Evolutionary conservation across 2,888 invertebrate species (phyloP).

Genomic region (Lingula anatina): DNA sequence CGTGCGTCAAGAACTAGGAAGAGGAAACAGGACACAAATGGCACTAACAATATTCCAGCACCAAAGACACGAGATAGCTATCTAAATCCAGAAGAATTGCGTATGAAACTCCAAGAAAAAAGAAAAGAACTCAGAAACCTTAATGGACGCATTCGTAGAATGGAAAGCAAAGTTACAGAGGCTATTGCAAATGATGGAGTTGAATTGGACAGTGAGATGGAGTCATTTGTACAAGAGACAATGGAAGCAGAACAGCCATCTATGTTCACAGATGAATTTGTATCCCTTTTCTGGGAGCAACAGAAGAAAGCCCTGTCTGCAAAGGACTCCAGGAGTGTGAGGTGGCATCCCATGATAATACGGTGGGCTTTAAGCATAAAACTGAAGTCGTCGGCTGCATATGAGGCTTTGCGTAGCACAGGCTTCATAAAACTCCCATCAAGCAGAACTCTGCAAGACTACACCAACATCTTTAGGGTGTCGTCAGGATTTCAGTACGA

Average conservation of each 20-base stretch:
- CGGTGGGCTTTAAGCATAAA: not conserved
- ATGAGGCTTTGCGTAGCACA: not conserved
- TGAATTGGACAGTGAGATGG: not conserved
- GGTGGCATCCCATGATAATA: not conserved
- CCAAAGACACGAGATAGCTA: too few relatives aligned
- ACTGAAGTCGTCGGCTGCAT: not conserved
- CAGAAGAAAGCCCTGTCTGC: not conserved
- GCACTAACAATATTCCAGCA: too few relatives aligned
- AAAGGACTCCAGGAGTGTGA: not conserved
- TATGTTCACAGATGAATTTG: too few relatives aligned
- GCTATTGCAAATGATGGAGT: not conserved
- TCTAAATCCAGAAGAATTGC: too few relatives aligned
- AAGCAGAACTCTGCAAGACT: not conserved
- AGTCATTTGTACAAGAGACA: not conserved
- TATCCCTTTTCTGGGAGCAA: not conserved
- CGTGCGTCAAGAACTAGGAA: not conserved
- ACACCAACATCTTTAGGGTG: not conserved
- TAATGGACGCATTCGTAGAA: too few relatives aligned
- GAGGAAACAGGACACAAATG: too few relatives aligned
- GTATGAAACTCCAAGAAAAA: too few relatives aligned
- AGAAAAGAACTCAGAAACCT: too few relatives aligned
- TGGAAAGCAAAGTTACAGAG: not conserved
- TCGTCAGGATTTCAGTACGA: not conserved
- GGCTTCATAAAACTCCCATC: not conserved
- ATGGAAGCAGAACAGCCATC: too few relatives aligned